These are phyloP conservation scores for Plagodis pulveraria DNA, from an alignment of 2,888 invertebrate species.

Conservation along the genomic window DNA sequence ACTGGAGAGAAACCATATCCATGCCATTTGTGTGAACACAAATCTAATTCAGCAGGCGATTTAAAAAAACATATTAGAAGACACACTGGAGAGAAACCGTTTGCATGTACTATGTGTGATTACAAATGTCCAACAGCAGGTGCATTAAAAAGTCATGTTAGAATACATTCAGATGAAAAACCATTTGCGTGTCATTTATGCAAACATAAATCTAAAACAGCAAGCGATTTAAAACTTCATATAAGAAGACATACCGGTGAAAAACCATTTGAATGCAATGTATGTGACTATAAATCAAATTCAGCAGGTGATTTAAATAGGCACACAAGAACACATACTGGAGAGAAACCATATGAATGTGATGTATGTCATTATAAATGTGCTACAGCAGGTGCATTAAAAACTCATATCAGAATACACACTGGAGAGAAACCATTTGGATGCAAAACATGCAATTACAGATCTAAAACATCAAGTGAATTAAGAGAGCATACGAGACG, in stretches of 20 bases:
- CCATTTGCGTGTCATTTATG: background rate
- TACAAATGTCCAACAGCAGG: too few relatives aligned
- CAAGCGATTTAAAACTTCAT: background rate
- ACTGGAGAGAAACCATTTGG: background rate
- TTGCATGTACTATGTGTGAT: too few relatives aligned
- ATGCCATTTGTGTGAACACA: too few relatives aligned
- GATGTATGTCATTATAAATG: background rate
- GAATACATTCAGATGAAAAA: background rate
- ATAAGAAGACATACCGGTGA: background rate
- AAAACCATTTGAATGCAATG: background rate
- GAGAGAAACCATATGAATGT: constrained; percentile 1
- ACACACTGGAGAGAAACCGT: too few relatives aligned
- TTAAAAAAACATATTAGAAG: too few relatives aligned
- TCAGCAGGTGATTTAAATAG: background rate
- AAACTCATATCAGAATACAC: background rate
- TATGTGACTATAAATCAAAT: background rate
- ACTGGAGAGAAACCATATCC: too few relatives aligned
- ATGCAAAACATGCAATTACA: background rate
- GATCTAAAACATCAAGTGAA: background rate
- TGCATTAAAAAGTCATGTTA: background rate
- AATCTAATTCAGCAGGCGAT: too few relatives aligned
- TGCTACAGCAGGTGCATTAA: background rate
- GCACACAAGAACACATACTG: background rate
- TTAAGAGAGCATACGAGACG: background rate
- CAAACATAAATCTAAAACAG: background rate